phyloP scores from a whole-genome alignment of 1,140 invertebrate genomes.

The Drosophila bocki region DNA sequence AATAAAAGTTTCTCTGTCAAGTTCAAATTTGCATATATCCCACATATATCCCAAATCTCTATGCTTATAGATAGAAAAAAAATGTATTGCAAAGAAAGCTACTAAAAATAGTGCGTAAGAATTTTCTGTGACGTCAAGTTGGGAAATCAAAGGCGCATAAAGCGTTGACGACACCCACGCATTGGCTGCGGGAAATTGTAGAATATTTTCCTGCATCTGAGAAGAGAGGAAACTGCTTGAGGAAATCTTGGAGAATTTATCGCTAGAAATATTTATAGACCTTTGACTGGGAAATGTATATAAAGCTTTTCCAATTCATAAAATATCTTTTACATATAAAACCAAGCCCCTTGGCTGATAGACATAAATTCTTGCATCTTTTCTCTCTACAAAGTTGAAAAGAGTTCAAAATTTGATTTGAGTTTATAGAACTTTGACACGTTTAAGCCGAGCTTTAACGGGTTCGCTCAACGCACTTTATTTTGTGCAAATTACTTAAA shows the following conservation, averaged over 20 bases:
- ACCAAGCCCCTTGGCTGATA: slow-evolving; percentile 24
- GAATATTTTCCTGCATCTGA: slow-evolving; percentile 23
- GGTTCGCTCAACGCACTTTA: slow-evolving; percentile 22
- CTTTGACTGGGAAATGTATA: not conserved
- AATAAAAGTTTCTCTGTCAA: slow-evolving; percentile 45
- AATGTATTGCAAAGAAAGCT: not conserved
- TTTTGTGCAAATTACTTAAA: slow-evolving; percentile 23
- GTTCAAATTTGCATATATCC: slow-evolving; percentile 43
- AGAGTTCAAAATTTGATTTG: slow-evolving; percentile 22
- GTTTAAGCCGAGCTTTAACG: slow-evolving; percentile 9
- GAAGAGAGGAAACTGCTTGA: slow-evolving; percentile 4
- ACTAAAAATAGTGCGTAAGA: slow-evolving; percentile 41
- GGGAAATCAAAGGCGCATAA: slow-evolving; percentile 33
- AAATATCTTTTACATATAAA: slow-evolving; percentile 22
- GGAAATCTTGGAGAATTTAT: slow-evolving; percentile 25
- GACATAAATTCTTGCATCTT: not conserved
- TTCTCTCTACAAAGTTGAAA: slow-evolving; percentile 2
- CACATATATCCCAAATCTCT: slow-evolving; percentile 8
- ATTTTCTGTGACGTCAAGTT: slow-evolving; percentile 58
- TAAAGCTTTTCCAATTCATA: slow-evolving; percentile 17
- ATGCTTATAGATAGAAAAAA: slow-evolving; percentile 1
- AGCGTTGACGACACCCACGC: slow-evolving; percentile 46
- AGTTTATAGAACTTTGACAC: slow-evolving; percentile 7
- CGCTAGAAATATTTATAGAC: slow-evolving; percentile 35
- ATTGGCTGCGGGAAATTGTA: slow-evolving; percentile 20